These are phyloP conservation scores for Heliconius cydno DNA, from an alignment of 2,888 invertebrate species.

Conservation along the genomic window DNA sequence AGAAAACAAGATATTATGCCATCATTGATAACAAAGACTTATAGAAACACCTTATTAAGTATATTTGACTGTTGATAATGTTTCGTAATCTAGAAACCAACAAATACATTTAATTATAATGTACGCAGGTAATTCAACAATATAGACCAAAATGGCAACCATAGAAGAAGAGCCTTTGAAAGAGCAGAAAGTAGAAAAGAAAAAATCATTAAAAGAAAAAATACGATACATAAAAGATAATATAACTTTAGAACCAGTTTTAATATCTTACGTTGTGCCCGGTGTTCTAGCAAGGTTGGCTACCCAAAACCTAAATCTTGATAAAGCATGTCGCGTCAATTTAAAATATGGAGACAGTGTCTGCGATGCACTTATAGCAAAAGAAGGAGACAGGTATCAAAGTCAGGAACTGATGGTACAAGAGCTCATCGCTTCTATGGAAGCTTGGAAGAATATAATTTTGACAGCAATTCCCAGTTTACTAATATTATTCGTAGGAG, in stretches of 20 bases:
- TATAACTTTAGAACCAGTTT: constrained; percentile 86
- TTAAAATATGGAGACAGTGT: constrained; percentile 86
- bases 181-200: constrained; percentile 55
- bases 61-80: constrained; percentile 42
- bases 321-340: constrained; percentile 93
- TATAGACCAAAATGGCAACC: constrained; percentile 56
- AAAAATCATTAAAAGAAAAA: constrained; percentile 70
- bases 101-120: constrained; percentile 37
- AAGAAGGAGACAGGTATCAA: constrained; percentile 86
- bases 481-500: constrained; percentile 82
- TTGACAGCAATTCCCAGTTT: constrained; percentile 81
- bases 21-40: constrained; percentile 5
- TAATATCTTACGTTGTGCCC: constrained; percentile 85
- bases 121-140: constrained; percentile 32
- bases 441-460: constrained; percentile 81
- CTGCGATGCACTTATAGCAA: constrained; percentile 88
- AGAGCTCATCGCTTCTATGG: constrained; percentile 80
- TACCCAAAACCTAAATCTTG: constrained; percentile 91
- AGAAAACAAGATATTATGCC: background rate
- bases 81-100: constrained; percentile 27
- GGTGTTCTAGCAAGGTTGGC: constrained; percentile 87
- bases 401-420: constrained; percentile 85
- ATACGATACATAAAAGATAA: constrained; percentile 77
- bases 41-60: constrained; percentile 8
- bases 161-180: constrained; percentile 67